Evolutionary conservation across 2,888 invertebrate species (phyloP).

Genomic region (Synergus laeviventris): DNA sequence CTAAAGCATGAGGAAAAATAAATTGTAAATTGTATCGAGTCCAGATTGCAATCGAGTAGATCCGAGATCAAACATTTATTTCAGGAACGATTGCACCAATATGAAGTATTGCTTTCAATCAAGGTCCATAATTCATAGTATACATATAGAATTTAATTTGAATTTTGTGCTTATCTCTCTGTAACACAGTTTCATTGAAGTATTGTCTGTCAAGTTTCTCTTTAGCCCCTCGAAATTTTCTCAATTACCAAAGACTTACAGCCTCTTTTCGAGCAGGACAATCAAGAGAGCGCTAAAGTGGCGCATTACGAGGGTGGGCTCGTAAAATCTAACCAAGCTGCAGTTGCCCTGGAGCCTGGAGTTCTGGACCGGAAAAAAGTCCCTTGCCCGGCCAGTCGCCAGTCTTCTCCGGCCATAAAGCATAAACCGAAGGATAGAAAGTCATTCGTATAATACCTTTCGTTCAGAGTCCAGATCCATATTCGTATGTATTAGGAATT

Average conservation of each 20-base stretch:
- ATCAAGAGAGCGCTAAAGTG: slow-evolving; percentile 8
- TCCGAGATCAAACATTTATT: background rate
- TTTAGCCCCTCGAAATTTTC: slow-evolving; percentile 12
- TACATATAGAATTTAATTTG: background rate
- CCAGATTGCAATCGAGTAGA: background rate
- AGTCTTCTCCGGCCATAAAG: slow-evolving; percentile 49
- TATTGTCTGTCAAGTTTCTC: slow-evolving; percentile 27
- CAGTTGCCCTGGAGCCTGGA: slow-evolving; percentile 10
- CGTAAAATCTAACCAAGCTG: background rate
- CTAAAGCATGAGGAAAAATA: background rate
- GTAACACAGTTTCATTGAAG: background rate
- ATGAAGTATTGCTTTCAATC: background rate
- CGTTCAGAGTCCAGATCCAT: slow-evolving; percentile 21
- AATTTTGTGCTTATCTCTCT: background rate
- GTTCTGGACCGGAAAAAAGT: background rate
- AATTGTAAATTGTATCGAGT: slow-evolving; percentile 1
- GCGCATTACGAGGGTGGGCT: slow-evolving; percentile 15
- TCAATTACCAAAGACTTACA: slow-evolving; percentile 25
- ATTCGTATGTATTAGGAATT: slow-evolving; percentile 22
- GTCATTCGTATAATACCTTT: slow-evolving; percentile 17
- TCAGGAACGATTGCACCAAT: background rate
- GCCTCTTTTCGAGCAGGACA: slow-evolving; percentile 10
- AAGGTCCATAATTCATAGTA: no score
- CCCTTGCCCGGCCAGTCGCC: background rate
- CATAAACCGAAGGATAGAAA: slow-evolving; percentile 48